Conservation (phyloP, 2,797 vertebrate species). For the Agapornis canus region DNA sequence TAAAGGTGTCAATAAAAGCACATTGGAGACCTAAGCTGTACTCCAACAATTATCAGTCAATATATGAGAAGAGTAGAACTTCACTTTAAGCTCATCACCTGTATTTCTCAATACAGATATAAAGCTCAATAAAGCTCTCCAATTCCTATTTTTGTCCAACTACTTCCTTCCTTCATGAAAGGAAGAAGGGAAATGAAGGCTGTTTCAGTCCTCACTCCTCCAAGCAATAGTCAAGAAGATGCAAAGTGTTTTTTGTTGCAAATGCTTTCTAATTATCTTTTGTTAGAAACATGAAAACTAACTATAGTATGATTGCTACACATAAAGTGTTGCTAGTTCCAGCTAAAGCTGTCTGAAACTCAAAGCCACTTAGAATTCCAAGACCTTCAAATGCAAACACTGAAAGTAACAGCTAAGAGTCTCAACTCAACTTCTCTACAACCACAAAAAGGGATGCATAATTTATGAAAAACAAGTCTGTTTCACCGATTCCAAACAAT, state of each 20-base stretch:
- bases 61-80: not conserved
- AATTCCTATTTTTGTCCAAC: not conserved
- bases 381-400: not conserved
- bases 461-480: not conserved
- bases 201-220: not conserved
- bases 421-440: not conserved
- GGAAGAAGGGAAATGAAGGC: not conserved
- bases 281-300: not conserved
- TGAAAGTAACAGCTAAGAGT: not conserved
- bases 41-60: not conserved
- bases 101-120: not conserved
- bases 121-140: not conserved
- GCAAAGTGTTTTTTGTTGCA: not conserved
- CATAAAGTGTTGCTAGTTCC: not conserved
- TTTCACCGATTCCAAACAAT: not conserved
- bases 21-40: not conserved
- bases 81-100: not conserved
- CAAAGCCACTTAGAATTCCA: not conserved
- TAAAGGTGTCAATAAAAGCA: not conserved
- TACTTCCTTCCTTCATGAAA: not conserved
- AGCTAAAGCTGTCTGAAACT: not conserved
- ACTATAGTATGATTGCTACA: not conserved
- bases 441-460: not conserved
- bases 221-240: not conserved
- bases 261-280: not conserved